phyloP scores from a whole-genome alignment of 2,888 invertebrate genomes.

The Dynastes tityus region DNA sequence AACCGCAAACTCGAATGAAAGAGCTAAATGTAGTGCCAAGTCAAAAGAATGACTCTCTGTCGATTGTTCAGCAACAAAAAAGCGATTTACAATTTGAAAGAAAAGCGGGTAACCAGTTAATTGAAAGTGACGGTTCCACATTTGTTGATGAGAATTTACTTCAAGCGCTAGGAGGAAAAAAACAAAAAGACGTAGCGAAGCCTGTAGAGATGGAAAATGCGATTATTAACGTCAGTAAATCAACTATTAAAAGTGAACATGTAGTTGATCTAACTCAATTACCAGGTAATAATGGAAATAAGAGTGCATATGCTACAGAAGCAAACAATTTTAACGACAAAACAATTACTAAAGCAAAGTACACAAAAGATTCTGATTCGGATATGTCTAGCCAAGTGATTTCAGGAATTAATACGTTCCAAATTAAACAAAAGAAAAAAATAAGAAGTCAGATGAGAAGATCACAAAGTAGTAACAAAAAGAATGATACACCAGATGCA shows the following conservation, averaged over 20 bases:
- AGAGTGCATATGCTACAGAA: background rate
- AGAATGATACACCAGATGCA: background rate
- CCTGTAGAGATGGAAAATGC: background rate
- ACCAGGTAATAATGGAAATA: background rate
- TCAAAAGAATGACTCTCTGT: too few species aligned
- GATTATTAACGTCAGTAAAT: background rate
- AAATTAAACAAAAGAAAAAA: constrained; percentile 9
- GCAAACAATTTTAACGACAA: background rate
- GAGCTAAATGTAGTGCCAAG: too few species aligned
- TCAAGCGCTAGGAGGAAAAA: background rate
- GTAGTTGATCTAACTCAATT: constrained; percentile 2
- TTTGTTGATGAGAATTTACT: constrained; percentile 16
- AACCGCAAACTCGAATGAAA: too few species aligned
- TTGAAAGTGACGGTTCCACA: background rate
- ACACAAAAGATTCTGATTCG: background rate
- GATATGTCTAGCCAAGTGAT: constrained; percentile 30
- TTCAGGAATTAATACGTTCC: background rate
- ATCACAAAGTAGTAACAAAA: background rate
- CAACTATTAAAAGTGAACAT: background rate
- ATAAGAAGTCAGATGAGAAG: background rate
- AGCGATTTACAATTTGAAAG: too few species aligned
- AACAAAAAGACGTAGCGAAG: background rate
- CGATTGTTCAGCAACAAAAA: too few species aligned
- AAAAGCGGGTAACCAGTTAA: background rate
- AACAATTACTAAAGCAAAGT: background rate